Conservation (phyloP, 1,140 invertebrate genomes). For the Pissodes strobi region DNA sequence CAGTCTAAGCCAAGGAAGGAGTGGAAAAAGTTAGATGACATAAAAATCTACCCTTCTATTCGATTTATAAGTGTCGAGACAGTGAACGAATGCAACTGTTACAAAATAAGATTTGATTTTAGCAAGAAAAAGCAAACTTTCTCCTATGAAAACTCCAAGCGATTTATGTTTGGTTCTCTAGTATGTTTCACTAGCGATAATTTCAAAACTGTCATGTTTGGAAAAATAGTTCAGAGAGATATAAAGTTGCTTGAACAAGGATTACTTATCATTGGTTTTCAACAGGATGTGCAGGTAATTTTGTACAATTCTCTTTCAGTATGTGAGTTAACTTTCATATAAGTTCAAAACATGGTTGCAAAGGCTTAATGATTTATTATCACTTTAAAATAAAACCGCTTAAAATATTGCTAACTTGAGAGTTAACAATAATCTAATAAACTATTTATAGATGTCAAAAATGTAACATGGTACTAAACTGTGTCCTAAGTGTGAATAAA, state of each 20-base stretch:
- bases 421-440: no score
- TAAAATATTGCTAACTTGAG: no score
- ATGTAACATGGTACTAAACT: no score
- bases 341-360: no score
- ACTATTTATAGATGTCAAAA: no score
- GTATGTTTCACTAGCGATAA: constrained; percentile 70
- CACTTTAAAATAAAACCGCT: no score
- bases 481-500: no score
- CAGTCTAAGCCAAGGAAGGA: constrained; percentile 62
- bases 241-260: constrained; percentile 56
- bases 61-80: constrained; percentile 36
- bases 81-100: constrained; percentile 38
- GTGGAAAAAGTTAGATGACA: constrained; percentile 19
- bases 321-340: no score
- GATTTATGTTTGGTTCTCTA: constrained; percentile 74
- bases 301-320: no score
- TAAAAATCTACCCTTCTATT: constrained; percentile 25
- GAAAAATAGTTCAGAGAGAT: constrained; percentile 66
- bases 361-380: no score
- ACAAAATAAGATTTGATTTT: constrained; percentile 38
- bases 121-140: constrained; percentile 37
- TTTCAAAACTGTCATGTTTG: constrained; percentile 70
- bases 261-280: constrained; percentile 58
- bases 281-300: constrained; percentile 41
- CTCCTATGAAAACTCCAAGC: constrained; percentile 57